Evolutionary conservation across 30 jellyfish, hydroid and myxozoan species (phyloP).

Genomic region (Sanderia malayensis): DNA sequence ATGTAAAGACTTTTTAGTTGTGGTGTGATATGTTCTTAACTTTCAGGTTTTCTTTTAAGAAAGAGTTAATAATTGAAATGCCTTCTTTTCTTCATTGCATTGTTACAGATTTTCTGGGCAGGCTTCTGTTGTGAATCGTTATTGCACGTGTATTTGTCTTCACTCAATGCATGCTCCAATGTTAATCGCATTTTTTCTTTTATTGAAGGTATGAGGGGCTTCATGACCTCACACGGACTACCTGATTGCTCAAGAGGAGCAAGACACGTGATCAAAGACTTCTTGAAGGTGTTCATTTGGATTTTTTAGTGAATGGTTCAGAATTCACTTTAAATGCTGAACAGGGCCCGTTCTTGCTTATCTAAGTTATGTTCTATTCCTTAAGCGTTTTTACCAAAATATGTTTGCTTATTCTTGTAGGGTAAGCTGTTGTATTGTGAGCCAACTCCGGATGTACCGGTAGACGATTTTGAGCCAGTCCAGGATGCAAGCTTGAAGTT

Average conservation of each 20-base stretch:
- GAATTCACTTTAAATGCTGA: not conserved
- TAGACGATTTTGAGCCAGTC: slow-evolving; percentile 57
- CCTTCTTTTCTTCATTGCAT: too few relatives aligned
- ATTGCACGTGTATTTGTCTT: too few relatives aligned
- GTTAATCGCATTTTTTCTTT: not conserved
- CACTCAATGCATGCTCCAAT: not conserved
- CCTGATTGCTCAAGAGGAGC: slow-evolving; percentile 94
- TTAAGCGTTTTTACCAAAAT: too few relatives aligned
- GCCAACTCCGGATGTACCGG: slow-evolving; percentile 84
- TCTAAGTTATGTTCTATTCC: too few relatives aligned
- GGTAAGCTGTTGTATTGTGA: slow-evolving; percentile 80
- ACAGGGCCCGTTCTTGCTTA: too few relatives aligned
- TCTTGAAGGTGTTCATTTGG: slow-evolving; percentile 78
- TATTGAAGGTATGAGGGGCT: slow-evolving; percentile 84
- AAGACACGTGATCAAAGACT: slow-evolving; percentile 80
- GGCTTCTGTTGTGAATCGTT: too few relatives aligned
- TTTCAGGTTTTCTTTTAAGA: too few relatives aligned
- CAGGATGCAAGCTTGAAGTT: not conserved
- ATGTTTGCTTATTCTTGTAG: slow-evolving; percentile 34
- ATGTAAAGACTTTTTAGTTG: too few relatives aligned
- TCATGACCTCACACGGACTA: slow-evolving; percentile 88
- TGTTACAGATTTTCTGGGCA: too few relatives aligned
- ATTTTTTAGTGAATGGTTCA: not conserved
- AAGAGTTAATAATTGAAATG: too few relatives aligned
- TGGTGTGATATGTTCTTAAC: too few relatives aligned